phyloP scores from a whole-genome alignment of 2,888 invertebrate species.

The Bellardia pandia region DNA sequence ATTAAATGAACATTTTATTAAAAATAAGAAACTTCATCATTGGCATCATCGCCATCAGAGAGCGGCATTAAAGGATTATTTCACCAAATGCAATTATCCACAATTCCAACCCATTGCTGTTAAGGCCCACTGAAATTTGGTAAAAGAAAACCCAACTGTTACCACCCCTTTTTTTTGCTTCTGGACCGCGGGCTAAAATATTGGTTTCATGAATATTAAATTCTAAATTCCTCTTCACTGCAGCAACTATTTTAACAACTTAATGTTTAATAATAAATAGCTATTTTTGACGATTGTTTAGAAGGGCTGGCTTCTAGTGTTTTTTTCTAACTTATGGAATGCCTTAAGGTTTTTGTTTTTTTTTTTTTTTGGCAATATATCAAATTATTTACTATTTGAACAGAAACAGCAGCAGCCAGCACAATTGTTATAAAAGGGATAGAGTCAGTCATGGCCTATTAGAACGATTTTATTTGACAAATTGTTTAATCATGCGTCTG shows the following conservation, averaged over 20 bases:
- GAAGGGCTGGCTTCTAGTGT: background rate
- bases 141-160: slow-evolving; percentile 13
- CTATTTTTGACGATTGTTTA: background rate
- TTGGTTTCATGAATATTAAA: slow-evolving; percentile 77
- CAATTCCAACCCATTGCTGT: slow-evolving; percentile 77
- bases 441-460: slow-evolving; percentile 51
- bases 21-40: slow-evolving; percentile 44
- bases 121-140: background rate
- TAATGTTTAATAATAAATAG: slow-evolving; percentile 45
- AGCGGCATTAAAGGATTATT: slow-evolving; percentile 84
- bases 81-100: slow-evolving; percentile 83
- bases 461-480: slow-evolving; percentile 66
- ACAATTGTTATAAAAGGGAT: background rate
- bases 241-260: slow-evolving; percentile 61
- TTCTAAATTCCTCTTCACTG: slow-evolving; percentile 30
- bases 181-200: slow-evolving; percentile 73
- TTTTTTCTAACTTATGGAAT: slow-evolving; percentile 62
- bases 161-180: slow-evolving; percentile 69
- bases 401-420: slow-evolving; percentile 37
- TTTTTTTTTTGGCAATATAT: slow-evolving; percentile 25
- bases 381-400: slow-evolving; percentile 48
- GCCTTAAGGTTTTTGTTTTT: slow-evolving; percentile 70
- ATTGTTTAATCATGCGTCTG: slow-evolving; percentile 73
- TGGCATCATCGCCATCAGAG: slow-evolving; percentile 51
- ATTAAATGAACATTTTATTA: slow-evolving; percentile 77